Evolutionary conservation across 2,888 invertebrate species (phyloP).

Genomic region (Hypomecis atomaria): DNA sequence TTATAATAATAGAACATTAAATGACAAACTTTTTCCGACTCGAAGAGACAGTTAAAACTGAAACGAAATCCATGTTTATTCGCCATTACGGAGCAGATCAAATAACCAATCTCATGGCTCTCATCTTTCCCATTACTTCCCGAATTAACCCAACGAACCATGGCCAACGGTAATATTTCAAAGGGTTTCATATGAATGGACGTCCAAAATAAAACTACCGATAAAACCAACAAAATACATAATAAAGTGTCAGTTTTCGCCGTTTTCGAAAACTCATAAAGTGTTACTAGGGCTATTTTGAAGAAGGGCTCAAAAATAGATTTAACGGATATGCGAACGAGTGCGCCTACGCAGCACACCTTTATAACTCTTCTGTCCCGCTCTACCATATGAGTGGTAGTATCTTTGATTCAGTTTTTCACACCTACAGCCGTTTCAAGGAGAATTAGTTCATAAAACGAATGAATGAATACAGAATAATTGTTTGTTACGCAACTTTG

Average conservation of each 20-base stretch:
- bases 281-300: slow-evolving; percentile 47
- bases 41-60: too few species aligned
- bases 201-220: slow-evolving; percentile 6
- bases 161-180: slow-evolving; percentile 12
- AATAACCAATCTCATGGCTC: slow-evolving; percentile 21
- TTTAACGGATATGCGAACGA: slow-evolving; percentile 56
- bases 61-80: too few species aligned
- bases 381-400: slow-evolving; percentile 38
- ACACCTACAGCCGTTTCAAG: slow-evolving; percentile 61
- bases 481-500: slow-evolving; percentile 21
- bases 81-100: slow-evolving; percentile 1
- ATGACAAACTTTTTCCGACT: too few species aligned
- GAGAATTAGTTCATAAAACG: slow-evolving; percentile 61
- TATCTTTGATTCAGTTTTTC: slow-evolving; percentile 39
- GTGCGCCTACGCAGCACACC: slow-evolving; percentile 44
- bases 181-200: slow-evolving; percentile 30
- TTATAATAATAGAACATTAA: too few species aligned
- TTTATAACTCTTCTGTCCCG: slow-evolving; percentile 42
- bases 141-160: slow-evolving; percentile 19
- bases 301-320: slow-evolving; percentile 58
- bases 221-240: slow-evolving; percentile 33
- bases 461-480: slow-evolving; percentile 50
- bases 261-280: slow-evolving; percentile 41
- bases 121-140: slow-evolving; percentile 18
- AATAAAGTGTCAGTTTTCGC: slow-evolving; percentile 14